Evolutionary conservation across 1,140 invertebrate species (phyloP), one percentile per base, ranked within the genome.

Genomic region (Oscheius sp.): DNA sequence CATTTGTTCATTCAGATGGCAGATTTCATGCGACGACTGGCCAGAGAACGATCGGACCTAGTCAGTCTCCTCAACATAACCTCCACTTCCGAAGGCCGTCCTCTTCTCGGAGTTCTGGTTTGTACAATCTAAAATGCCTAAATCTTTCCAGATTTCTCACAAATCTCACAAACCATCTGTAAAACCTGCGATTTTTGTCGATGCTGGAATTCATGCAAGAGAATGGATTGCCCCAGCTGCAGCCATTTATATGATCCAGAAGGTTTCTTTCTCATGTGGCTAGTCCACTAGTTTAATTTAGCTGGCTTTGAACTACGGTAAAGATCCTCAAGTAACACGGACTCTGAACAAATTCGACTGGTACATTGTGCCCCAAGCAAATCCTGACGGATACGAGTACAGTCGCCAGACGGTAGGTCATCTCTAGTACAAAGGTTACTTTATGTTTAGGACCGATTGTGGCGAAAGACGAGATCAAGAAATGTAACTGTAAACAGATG

Each of bases 261-360:
- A 78, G 69, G 68, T 77, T 38, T 18, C 29, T 18, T 10, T 13
- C 65, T 67, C 18, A 65, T 15, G 28, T 18, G n/a, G 49, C 28
- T 45, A 13, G 13, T 38, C 62, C 28, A 13, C 28, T n/a, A 18
- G 20, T n/a, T 29, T 15, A 52, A 52, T 78, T 1, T 46, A 78
- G 77, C 61, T 80, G 15, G 79, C 78, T 1, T 75, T 38, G 0
- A 67, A 62, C 34, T 79, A 79, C 61, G 74, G 65, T 36, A 70
- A 26, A 3, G 65, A 82, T 28, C 36, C 59, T 15, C 18, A 76
- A n/a, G 68, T 80, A 2, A 77, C 63, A 7, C 87, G 89, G 68
- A 86, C 91, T 18, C 86, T 94, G 62, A 89, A 90, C 42, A 88
- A 89, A 68, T 90, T 91, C 68, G 92, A 94, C 79, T 94, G 91